phyloP scores from a whole-genome alignment of 2,888 invertebrate genomes.

The Protonemura montana region DNA sequence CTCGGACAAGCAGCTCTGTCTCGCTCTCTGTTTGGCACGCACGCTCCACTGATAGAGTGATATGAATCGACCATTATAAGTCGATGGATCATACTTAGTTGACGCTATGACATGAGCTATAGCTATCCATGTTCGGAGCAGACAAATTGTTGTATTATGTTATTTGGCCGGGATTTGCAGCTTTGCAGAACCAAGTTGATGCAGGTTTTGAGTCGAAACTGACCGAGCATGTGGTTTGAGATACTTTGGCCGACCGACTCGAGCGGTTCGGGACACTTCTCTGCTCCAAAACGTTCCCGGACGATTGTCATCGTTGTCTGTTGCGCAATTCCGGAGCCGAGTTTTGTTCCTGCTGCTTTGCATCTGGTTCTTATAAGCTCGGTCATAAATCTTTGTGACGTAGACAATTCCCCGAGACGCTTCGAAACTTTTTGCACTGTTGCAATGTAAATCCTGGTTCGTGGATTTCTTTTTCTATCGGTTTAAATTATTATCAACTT shows the following conservation, averaged over 20 bases:
- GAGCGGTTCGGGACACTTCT: no score
- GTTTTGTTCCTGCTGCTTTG: background rate
- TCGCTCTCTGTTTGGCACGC: background rate
- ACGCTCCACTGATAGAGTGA: conserved; percentile 28
- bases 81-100: conserved; percentile 32
- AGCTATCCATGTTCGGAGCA: background rate
- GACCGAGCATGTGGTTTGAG: background rate
- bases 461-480: background rate
- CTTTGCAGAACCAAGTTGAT: background rate
- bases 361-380: background rate
- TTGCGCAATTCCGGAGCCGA: background rate
- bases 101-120: conserved; percentile 23
- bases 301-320: background rate
- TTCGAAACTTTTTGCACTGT: background rate
- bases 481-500: background rate
- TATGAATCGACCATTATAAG: conserved; percentile 25
- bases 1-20: background rate
- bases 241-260: no score
- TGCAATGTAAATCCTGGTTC: background rate
- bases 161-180: background rate
- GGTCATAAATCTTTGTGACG: background rate
- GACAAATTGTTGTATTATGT: conserved; percentile 12
- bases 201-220: background rate
- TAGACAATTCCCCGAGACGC: background rate
- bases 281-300: background rate